A percentile compares a stretch with the other conserved stretches of the same genome.
phyloP scores from a whole-genome alignment of 2,888 invertebrate species.

The Automeris io region DNA sequence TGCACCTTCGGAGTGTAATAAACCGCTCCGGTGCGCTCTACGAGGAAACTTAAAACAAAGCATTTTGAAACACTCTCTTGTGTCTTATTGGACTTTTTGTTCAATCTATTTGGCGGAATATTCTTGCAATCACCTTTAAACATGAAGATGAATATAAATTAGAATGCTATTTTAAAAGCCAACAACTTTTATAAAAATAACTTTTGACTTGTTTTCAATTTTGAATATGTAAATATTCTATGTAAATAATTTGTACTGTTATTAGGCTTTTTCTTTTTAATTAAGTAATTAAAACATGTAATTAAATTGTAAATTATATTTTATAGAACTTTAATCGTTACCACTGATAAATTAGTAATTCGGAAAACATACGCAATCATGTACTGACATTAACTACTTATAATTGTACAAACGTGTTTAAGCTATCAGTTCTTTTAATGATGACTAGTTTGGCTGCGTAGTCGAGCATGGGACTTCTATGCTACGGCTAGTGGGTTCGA shows the following conservation, averaged over 20 bases:
- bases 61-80: not conserved
- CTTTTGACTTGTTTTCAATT: not conserved
- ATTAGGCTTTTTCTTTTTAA: slow-evolving; percentile 1
- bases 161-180: not conserved
- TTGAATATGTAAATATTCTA: not conserved
- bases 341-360: too few species aligned
- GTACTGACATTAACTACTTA: too few species aligned
- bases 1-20: slow-evolving; percentile 40
- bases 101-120: not conserved
- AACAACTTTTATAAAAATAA: not conserved
- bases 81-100: not conserved
- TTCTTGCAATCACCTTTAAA: not conserved
- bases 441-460: too few species aligned
- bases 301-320: not conserved
- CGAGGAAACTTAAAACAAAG: slow-evolving; percentile 4
- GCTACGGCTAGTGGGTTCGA: too few species aligned
- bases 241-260: not conserved
- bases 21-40: slow-evolving; percentile 20
- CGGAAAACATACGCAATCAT: too few species aligned
- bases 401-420: too few species aligned
- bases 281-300: slow-evolving; percentile 4
- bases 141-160: not conserved
- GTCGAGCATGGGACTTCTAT: too few species aligned
- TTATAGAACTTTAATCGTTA: too few species aligned
- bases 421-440: too few species aligned